Conservation (phyloP, 2,113 vertebrate genomes). For the Corythornis madagascariensis region DNA sequence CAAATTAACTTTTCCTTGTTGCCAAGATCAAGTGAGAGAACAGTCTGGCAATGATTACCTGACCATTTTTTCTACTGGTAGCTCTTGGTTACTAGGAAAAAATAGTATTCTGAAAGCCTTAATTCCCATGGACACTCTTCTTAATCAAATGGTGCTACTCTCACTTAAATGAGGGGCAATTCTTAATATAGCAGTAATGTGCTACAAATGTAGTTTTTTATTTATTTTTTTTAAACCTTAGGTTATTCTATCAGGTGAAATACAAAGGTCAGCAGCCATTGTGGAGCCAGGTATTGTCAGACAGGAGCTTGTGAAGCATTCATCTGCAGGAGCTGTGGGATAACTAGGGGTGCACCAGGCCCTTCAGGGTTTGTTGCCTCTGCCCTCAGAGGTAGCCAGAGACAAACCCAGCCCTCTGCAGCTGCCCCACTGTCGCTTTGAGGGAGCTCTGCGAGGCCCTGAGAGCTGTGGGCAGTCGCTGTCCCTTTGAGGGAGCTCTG, state of each 20-base stretch:
- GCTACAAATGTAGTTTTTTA: background rate
- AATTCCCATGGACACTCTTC: background rate
- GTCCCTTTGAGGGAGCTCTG: background rate
- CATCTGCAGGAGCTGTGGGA: background rate
- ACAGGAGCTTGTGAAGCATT: background rate
- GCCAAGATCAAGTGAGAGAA: background rate
- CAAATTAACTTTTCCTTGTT: background rate
- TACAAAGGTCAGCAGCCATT: background rate
- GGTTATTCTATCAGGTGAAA: background rate
- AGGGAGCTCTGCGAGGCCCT: no score
- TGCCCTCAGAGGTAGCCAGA: background rate
- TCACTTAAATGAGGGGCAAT: background rate
- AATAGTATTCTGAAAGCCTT: background rate
- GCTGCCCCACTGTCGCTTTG: slow-evolving; percentile 73
- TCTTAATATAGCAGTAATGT: background rate
- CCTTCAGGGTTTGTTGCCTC: no score
- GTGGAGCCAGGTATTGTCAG: background rate
- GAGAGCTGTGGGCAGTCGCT: slow-evolving; percentile 53
- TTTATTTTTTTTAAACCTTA: no score
- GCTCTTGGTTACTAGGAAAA: background rate
- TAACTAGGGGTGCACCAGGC: no score
- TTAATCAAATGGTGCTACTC: background rate
- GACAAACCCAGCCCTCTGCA: slow-evolving; percentile 31
- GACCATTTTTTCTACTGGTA: background rate
- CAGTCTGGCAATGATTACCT: background rate